Percentiles rank a stretch among this genome's conserved stretches.
Evolutionary conservation across 1,140 invertebrate genomes (phyloP).

Genomic region (Yoshiicerus persimilis): DNA sequence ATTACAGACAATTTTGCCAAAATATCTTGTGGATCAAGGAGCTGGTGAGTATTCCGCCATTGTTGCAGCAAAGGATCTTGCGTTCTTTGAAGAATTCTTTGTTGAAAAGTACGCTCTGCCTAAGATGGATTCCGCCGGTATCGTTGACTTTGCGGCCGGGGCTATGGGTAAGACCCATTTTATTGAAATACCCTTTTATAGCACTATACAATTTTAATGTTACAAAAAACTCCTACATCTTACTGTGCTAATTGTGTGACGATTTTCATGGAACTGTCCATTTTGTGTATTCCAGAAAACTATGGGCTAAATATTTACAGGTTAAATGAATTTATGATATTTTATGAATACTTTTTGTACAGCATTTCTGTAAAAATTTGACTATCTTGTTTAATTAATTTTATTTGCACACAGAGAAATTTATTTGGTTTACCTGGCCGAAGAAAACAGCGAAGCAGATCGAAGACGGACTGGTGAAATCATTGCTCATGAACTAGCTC

Average conservation of each 20-base stretch:
- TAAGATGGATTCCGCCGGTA: slow-evolving; percentile 42
- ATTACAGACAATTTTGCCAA: neutral
- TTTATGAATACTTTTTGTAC: too few species aligned
- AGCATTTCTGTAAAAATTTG: too few species aligned
- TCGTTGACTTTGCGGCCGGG: slow-evolving; percentile 28
- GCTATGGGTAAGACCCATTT: slow-evolving; percentile 17
- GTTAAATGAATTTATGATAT: neutral
- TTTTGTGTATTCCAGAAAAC: slow-evolving; percentile 24
- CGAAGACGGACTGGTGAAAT: neutral
- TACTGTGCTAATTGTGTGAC: neutral
- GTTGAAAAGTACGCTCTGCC: slow-evolving; percentile 31
- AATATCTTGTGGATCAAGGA: slow-evolving; percentile 21
- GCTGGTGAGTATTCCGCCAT: slow-evolving; percentile 25
- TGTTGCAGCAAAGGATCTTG: slow-evolving; percentile 28
- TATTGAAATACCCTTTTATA: neutral
- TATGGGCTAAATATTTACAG: slow-evolving; percentile 44
- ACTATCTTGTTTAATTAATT: neutral
- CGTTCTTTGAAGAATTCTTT: slow-evolving; percentile 38
- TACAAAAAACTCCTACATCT: too few species aligned
- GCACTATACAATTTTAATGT: neutral
- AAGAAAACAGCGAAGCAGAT: neutral
- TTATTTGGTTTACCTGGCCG: neutral
- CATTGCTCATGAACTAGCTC: slow-evolving; percentile 32
- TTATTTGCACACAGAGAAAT: neutral
- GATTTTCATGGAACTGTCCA: neutral